These are phyloP conservation scores for Nasonia giraulti DNA, from an alignment of 1,140 invertebrate genomes.

Conservation along the genomic window DNA sequence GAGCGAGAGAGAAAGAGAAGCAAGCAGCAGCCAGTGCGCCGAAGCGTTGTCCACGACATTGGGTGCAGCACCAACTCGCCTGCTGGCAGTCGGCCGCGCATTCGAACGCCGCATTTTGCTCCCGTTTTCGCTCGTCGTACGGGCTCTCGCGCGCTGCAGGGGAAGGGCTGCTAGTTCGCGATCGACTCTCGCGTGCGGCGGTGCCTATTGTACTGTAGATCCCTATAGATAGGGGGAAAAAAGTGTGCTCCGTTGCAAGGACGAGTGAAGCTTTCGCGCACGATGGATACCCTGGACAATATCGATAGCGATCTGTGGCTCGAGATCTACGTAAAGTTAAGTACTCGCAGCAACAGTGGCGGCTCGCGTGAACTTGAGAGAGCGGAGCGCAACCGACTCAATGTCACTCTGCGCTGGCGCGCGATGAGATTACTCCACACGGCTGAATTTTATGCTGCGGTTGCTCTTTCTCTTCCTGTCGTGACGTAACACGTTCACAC, in stretches of 20 bases:
- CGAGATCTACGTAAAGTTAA: conserved; percentile 69
- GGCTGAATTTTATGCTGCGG: too few relatives aligned
- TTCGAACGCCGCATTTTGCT: conserved; percentile 39
- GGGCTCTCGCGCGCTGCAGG: neutral
- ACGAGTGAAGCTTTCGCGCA: neutral
- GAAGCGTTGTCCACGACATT: conserved; percentile 53
- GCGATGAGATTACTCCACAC: neutral
- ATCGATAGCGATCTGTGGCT: conserved; percentile 64
- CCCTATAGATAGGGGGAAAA: neutral
- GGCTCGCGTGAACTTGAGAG: neutral
- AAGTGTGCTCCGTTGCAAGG: too few relatives aligned
- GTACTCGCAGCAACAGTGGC: conserved; percentile 52
- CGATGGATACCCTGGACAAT: conserved; percentile 66
- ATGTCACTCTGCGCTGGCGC: neutral
- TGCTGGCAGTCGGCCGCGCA: conserved; percentile 2
- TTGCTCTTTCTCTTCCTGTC: too few relatives aligned
- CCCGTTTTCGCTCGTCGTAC: neutral
- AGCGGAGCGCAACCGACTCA: neutral
- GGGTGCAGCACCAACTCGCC: conserved; percentile 44
- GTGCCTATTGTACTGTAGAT: neutral
- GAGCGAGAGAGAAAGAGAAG: neutral
- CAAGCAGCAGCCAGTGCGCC: neutral
- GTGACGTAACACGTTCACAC: too few relatives aligned
- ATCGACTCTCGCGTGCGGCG: neutral
- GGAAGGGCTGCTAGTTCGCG: conserved; percentile 1